phyloP scores from a whole-genome alignment of 2,888 invertebrate genomes.

The Halocaridina rubra region DNA sequence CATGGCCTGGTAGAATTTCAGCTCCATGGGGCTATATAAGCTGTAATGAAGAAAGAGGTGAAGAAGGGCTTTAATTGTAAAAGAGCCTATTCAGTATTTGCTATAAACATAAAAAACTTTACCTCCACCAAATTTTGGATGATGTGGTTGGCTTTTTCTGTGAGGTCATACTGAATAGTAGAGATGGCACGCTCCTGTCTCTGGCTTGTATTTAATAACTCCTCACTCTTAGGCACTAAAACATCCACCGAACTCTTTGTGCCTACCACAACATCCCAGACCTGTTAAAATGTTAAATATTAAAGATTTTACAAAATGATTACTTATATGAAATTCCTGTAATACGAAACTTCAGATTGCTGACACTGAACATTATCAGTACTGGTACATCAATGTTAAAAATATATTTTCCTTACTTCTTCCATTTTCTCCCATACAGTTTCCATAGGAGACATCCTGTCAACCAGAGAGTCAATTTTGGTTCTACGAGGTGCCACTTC shows the following conservation, averaged over 20 bases:
- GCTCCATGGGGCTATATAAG: too few species aligned
- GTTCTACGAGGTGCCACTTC: slow-evolving; percentile 69
- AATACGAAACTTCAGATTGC: too few species aligned
- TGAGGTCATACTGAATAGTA: slow-evolving; percentile 84
- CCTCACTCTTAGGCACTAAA: slow-evolving; percentile 87
- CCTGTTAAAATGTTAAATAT: slow-evolving; percentile 66
- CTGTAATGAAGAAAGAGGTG: too few species aligned
- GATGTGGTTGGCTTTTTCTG: slow-evolving; percentile 85
- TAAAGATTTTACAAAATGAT: too few species aligned
- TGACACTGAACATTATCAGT: too few species aligned
- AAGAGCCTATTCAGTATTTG: not conserved
- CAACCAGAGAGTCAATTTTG: slow-evolving; percentile 83
- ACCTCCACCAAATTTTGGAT: slow-evolving; percentile 89
- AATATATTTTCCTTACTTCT: slow-evolving; percentile 71
- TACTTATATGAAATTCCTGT: too few species aligned
- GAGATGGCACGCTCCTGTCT: slow-evolving; percentile 87
- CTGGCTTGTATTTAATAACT: slow-evolving; percentile 85
- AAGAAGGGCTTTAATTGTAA: too few species aligned
- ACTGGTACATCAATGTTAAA: too few species aligned
- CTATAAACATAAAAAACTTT: not conserved
- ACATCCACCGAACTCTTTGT: slow-evolving; percentile 89
- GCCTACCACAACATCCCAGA: slow-evolving; percentile 90
- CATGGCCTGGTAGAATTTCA: too few species aligned
- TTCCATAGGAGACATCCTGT: slow-evolving; percentile 86
- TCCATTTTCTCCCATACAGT: slow-evolving; percentile 91